phyloP scores from a whole-genome alignment of 2,797 vertebrate genomes.

The Synanceia verrucosa region DNA sequence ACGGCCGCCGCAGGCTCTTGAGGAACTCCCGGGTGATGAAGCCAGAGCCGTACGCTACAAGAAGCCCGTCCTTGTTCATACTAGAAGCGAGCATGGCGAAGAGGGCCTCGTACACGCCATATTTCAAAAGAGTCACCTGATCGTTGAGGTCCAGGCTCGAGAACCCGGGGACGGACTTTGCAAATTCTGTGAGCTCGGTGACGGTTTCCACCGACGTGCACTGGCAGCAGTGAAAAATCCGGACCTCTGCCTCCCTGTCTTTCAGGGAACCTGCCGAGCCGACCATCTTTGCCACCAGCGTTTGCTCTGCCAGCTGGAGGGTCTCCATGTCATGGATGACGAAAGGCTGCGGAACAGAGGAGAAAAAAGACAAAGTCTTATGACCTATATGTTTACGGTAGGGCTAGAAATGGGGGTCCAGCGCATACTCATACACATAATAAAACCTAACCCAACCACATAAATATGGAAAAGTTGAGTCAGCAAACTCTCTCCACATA shows the following conservation, averaged over 20 bases:
- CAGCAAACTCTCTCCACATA: conserved; percentile 15
- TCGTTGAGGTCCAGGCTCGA: conserved; percentile 92
- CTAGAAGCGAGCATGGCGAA: conserved; percentile 95
- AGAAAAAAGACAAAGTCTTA: not conserved
- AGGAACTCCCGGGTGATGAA: conserved; percentile 98
- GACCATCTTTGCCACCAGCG: conserved; percentile 90
- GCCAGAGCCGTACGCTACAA: conserved; percentile 91
- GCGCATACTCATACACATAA: not conserved
- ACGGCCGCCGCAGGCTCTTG: conserved; percentile 93
- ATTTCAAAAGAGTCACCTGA: conserved; percentile 95
- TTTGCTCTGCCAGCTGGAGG: conserved; percentile 93
- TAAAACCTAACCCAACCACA: conserved; percentile 15
- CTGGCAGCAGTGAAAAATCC: conserved; percentile 96
- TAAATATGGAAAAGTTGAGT: conserved; percentile 44
- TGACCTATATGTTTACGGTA: not conserved
- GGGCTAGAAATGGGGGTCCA: not conserved
- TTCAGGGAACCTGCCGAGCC: conserved; percentile 81
- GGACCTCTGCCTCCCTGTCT: conserved; percentile 92
- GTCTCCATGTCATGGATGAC: conserved; percentile 98
- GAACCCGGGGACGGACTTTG: conserved; percentile 96
- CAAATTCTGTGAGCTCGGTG: conserved; percentile 95
- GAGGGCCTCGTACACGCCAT: conserved; percentile 95
- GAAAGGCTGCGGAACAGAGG: conserved; percentile 83
- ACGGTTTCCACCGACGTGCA: conserved; percentile 94
- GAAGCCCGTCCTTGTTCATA: conserved; percentile 98